Percentiles rank a stretch among this genome's conserved stretches.
Conservation (phyloP, 2,113 vertebrate species). For the Psittacula cyanocephala region DNA sequence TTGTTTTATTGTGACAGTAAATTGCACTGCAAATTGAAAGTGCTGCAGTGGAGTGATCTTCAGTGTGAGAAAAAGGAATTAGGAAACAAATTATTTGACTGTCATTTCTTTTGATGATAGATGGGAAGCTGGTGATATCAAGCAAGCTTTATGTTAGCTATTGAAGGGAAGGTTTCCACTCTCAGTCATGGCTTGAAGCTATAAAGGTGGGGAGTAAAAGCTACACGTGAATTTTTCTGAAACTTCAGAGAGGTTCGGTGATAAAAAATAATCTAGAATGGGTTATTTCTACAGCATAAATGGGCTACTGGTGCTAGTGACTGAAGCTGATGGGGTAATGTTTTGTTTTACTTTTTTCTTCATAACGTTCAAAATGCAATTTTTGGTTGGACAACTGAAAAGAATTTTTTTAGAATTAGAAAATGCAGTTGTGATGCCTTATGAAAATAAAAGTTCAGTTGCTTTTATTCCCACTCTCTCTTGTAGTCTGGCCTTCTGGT, state of each 20-base stretch:
- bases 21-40: background rate
- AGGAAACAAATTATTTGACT: background rate
- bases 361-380: background rate
- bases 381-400: background rate
- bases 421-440: background rate
- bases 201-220: background rate
- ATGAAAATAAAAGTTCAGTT: background rate
- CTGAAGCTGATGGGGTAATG: too few species aligned
- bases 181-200: background rate
- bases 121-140: background rate
- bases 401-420: background rate
- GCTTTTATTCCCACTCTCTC: background rate
- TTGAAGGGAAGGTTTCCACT: background rate
- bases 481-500: background rate
- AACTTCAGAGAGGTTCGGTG: background rate
- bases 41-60: background rate
- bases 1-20: background rate
- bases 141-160: background rate
- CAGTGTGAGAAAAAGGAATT: background rate
- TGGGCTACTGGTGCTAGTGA: background rate
- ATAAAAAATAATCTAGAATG: background rate
- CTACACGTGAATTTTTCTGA: background rate
- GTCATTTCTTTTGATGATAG: background rate
- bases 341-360: background rate
- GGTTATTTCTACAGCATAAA: background rate